A percentile compares a stretch with the other conserved stretches of the same genome.
Evolutionary conservation across 1,140 invertebrate genomes (phyloP).

Genomic region (Calephelis nemesis): DNA sequence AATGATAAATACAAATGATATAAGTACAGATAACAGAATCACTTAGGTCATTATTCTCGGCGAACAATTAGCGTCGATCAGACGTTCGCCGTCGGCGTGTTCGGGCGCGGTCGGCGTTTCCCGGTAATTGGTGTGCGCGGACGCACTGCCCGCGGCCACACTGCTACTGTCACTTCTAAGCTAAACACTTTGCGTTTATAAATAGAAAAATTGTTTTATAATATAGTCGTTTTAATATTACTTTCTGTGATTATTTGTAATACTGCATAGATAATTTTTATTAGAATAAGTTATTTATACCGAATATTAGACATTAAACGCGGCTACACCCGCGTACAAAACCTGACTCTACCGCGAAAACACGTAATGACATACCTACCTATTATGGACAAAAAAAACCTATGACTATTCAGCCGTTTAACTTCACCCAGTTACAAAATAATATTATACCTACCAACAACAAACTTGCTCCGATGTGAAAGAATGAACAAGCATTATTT

Average conservation of each 20-base stretch:
- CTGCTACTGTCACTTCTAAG: slow-evolving; percentile 35
- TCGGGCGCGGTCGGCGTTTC: slow-evolving; percentile 33
- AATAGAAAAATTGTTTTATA: slow-evolving; percentile 5
- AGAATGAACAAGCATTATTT: no score
- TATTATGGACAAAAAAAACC: no score
- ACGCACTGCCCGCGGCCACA: slow-evolving; percentile 39
- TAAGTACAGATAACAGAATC: slow-evolving; percentile 31
- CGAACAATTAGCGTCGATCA: slow-evolving; percentile 57
- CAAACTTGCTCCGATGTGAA: no score
- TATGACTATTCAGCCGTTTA: no score
- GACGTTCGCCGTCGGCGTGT: slow-evolving; percentile 37
- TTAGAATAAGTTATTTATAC: no score
- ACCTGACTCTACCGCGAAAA: no score
- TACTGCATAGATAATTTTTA: no score
- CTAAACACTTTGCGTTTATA: slow-evolving; percentile 13
- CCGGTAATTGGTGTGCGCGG: slow-evolving; percentile 40
- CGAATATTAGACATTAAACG: no score
- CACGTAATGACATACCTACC: no score
- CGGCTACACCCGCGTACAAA: no score
- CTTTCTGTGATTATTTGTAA: not conserved
- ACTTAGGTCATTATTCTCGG: slow-evolving; percentile 34
- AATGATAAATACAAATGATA: slow-evolving; percentile 24
- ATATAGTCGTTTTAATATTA: not conserved
- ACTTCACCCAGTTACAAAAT: no score
- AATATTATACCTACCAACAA: no score